Conservation (phyloP, 64 coral and sea anemone species). For the Dendronephthya gigantea region DNA sequence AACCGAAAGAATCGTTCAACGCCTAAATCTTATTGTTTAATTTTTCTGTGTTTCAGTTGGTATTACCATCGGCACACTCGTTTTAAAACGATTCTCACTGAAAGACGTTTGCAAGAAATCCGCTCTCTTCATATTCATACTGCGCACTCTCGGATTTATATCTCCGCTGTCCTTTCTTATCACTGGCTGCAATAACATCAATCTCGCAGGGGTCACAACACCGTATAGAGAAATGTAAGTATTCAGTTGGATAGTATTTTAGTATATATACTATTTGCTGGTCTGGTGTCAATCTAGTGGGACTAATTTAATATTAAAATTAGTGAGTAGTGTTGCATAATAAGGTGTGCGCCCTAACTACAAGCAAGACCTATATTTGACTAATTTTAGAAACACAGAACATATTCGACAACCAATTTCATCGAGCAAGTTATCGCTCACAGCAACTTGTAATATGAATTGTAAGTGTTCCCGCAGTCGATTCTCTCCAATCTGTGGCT, state of each 20-base stretch:
- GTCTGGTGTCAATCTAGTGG: no score
- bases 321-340: not conserved
- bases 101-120: conserved; percentile 61
- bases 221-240: conserved; percentile 58
- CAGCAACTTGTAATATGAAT: conserved; percentile 48
- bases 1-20: not conserved
- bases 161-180: conserved; percentile 55
- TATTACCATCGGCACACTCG: not conserved
- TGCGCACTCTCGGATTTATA: conserved; percentile 25
- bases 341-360: not conserved
- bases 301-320: not conserved
- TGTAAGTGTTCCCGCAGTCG: conserved; percentile 52
- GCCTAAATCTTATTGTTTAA: no score
- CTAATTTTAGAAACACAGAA: not conserved
- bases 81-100: conserved; percentile 21
- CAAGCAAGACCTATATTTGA: no score
- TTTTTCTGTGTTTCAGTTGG: not conserved
- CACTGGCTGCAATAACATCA: conserved; percentile 56
- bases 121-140: conserved; percentile 52
- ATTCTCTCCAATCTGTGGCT: conserved; percentile 78
- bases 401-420: conserved; percentile 26
- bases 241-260: no score
- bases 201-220: conserved; percentile 51
- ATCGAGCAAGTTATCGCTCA: conserved; percentile 4
- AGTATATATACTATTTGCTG: no score